Base-by-base conservation (phyloP, 2,113 vertebrate genomes). In the Ochotona curzoniae region DNA sequence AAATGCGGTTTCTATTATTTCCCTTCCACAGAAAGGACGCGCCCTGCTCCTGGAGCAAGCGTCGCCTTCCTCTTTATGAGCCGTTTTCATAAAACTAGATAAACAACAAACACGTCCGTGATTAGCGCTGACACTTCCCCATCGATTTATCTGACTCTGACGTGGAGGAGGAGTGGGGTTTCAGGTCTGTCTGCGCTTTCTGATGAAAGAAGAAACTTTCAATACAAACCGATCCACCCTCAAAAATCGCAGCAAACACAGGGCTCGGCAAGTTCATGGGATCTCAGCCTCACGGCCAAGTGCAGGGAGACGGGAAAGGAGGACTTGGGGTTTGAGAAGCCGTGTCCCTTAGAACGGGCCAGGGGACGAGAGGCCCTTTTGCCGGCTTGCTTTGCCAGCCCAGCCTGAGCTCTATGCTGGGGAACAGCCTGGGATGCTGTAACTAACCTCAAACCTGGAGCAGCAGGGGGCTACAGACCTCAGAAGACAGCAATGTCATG, bases 401-500 rank as follows among this genome's bases (percentile, higher is more conserved):
- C 98, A 98, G 97, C 95, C 98, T 94, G 97, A 97, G 98, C 96
- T 96, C 97, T 97, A 97, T 97, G 98, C 98, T 97, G 93, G 97
- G 98, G 97, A 98, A 98, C 97, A 93, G 97, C 98, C 98, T 97
- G 97, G 96, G 98, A 98, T 97, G 98, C 98, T 97, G 98, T 98
- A 98, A 98, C 97, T 97, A 98, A 98, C 98, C 98, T 98, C 98
- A 97, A 98, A 98, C 98, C 98, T 94, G 94, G 93, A 97, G 97
- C 96, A 96, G 97, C 98, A 83, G 98, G 98, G 98, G 98, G 97
- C 98, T 97, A 97, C 98, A 97, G 96, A 95, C 98, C 98, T 96
- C 98, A 96, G 96, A 98, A 98, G 98, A 98, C 98, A 98, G 98
- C 98, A 97, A 98, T 98, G 99, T 99, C 98, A 98, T 98, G 98